phyloP scores from a whole-genome alignment of 1,140 invertebrate species.

The Ganaspis sp. region DNA sequence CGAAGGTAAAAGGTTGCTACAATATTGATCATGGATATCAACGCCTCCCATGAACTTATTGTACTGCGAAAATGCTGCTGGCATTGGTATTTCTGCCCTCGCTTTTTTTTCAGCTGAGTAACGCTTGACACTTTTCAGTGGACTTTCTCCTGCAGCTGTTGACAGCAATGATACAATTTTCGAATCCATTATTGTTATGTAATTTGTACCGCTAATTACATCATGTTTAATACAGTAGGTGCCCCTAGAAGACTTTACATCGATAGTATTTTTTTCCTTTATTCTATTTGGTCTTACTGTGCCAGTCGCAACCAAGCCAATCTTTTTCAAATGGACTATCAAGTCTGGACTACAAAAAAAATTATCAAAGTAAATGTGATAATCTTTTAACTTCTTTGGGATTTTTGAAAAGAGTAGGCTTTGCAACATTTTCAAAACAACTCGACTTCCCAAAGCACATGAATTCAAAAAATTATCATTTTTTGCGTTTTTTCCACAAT shows the following conservation, averaged over 20 bases:
- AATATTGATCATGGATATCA: slow-evolving; percentile 35
- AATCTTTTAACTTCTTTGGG: not conserved
- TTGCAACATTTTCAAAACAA: not conserved
- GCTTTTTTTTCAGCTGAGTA: not conserved
- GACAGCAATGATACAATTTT: slow-evolving; percentile 39
- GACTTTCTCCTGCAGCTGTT: slow-evolving; percentile 25
- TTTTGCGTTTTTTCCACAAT: not conserved
- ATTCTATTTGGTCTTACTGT: slow-evolving; percentile 26
- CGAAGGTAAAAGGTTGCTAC: slow-evolving; percentile 32
- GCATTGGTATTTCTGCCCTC: not conserved
- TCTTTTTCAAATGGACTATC: not conserved
- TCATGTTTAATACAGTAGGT: not conserved
- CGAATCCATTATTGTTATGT: slow-evolving; percentile 37
- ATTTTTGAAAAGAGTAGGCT: not conserved
- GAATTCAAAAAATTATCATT: not conserved
- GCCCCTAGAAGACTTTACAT: not conserved
- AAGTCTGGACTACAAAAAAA: not conserved
- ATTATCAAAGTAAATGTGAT: not conserved
- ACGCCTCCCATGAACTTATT: slow-evolving; percentile 35
- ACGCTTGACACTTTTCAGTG: not conserved
- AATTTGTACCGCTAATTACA: slow-evolving; percentile 33
- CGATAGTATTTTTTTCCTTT: not conserved
- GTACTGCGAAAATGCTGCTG: not conserved
- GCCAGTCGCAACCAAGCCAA: slow-evolving; percentile 5
- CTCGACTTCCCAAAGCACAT: not conserved